Evolutionary conservation across 2,113 vertebrate genomes (phyloP).

Genomic region (Corapipo altera): DNA sequence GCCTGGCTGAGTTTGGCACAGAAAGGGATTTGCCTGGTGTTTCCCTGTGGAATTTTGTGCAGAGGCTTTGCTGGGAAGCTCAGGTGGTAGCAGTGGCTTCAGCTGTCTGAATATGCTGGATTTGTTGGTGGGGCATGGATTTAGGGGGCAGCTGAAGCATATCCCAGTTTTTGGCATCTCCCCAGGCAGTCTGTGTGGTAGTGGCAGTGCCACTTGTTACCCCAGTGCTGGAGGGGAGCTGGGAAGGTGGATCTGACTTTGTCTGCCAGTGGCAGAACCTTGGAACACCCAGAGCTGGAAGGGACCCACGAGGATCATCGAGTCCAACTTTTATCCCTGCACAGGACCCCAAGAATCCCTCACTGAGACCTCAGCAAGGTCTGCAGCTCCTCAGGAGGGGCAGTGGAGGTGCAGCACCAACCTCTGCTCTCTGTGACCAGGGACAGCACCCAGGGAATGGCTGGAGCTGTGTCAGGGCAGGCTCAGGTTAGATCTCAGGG

Average conservation of each 20-base stretch:
- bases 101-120: not conserved
- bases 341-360: not conserved
- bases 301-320: not conserved
- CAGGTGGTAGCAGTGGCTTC: rapidly evolving
- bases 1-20: not conserved
- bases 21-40: not conserved
- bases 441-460: not conserved
- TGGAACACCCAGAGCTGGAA: not conserved
- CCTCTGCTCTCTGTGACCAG: not conserved
- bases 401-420: not conserved
- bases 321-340: too few relatives aligned
- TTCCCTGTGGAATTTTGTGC: not conserved
- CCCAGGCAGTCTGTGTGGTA: not conserved
- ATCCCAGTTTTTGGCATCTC: not conserved
- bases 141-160: not conserved
- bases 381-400: not conserved
- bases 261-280: not conserved
- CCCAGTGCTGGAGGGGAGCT: not conserved
- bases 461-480: rapidly evolving
- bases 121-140: not conserved
- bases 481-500: rapidly evolving
- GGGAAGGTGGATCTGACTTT: not conserved
- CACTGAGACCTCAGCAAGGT: too few relatives aligned
- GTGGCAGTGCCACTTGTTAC: not conserved
- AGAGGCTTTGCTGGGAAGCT: not conserved